Conservation (phyloP, 2,888 invertebrate genomes). For the Nephrocerus scutellatus region DNA sequence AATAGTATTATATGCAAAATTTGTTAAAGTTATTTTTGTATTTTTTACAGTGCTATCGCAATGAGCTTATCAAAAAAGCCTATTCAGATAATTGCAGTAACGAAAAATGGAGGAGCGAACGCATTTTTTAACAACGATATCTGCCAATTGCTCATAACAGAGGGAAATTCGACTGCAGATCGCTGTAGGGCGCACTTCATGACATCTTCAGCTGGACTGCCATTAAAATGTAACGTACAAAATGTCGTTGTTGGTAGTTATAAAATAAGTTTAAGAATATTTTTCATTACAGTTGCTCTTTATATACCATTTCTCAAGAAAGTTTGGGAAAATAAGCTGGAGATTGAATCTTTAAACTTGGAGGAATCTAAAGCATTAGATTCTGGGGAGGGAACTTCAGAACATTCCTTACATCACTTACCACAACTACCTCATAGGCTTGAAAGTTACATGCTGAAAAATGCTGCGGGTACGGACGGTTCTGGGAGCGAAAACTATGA, state of each 20-base stretch:
- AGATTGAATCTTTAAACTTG: constrained; percentile 87
- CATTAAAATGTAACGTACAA: constrained; percentile 66
- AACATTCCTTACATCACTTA: constrained; percentile 61
- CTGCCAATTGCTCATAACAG: constrained; percentile 83
- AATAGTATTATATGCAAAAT: too few relatives aligned
- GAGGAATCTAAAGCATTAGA: constrained; percentile 61
- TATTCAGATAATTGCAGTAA: constrained; percentile 89
- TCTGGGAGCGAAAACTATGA: constrained; percentile 63
- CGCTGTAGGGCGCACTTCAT: constrained; percentile 84
- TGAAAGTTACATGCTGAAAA: constrained; percentile 71
- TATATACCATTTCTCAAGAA: constrained; percentile 94
- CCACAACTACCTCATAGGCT: constrained; percentile 63
- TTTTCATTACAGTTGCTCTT: constrained; percentile 66
- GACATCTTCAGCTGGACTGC: constrained; percentile 77
- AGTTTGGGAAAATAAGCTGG: constrained; percentile 92
- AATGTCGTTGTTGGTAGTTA: not conserved
- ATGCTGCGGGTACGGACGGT: constrained; percentile 50
- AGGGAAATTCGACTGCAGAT: constrained; percentile 89
- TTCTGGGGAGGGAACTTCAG: constrained; percentile 64
- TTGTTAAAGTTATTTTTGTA: too few relatives aligned
- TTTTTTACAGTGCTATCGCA: constrained; percentile 68
- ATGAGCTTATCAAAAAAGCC: constrained; percentile 89
- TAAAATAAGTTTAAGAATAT: not conserved
- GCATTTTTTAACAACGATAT: constrained; percentile 86
- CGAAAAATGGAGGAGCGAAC: constrained; percentile 80